A percentile compares a stretch with the other conserved stretches of the same genome.
Conservation (phyloP, 2,797 vertebrate species). For the Perodicticus potto region DNA sequence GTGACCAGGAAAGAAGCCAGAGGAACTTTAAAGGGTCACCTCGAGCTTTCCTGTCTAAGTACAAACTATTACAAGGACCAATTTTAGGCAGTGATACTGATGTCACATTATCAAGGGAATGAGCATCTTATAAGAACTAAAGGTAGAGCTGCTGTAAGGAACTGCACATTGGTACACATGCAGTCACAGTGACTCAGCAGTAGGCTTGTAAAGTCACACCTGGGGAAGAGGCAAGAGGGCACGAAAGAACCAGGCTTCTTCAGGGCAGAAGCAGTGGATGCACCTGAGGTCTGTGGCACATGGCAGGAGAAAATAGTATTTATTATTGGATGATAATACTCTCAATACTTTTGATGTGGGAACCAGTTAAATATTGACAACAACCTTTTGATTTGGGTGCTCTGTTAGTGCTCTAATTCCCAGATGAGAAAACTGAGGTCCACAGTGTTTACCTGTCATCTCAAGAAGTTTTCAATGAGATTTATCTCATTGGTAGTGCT, state of each 20-base stretch:
- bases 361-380: background rate
- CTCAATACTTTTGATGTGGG: background rate
- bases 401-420: background rate
- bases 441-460: background rate
- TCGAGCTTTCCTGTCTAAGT: conserved; percentile 20
- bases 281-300: background rate
- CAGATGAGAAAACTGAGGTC: conserved; percentile 18
- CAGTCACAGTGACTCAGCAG: conserved; percentile 17
- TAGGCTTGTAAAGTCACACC: background rate
- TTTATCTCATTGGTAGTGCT: background rate
- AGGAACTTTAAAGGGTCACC: conserved; percentile 22
- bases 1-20: conserved; percentile 1
- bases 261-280: background rate
- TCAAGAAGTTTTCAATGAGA: background rate
- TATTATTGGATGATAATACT: background rate
- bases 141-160: conserved; percentile 5
- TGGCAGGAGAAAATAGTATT: background rate
- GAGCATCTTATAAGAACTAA: background rate
- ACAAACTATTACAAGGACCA: background rate
- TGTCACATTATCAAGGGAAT: conserved; percentile 3
- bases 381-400: background rate
- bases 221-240: background rate
- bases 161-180: background rate
- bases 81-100: conserved; percentile 28
- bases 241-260: background rate